phyloP scores from a whole-genome alignment of 2,797 vertebrate species.

The Glossophaga mutica region DNA sequence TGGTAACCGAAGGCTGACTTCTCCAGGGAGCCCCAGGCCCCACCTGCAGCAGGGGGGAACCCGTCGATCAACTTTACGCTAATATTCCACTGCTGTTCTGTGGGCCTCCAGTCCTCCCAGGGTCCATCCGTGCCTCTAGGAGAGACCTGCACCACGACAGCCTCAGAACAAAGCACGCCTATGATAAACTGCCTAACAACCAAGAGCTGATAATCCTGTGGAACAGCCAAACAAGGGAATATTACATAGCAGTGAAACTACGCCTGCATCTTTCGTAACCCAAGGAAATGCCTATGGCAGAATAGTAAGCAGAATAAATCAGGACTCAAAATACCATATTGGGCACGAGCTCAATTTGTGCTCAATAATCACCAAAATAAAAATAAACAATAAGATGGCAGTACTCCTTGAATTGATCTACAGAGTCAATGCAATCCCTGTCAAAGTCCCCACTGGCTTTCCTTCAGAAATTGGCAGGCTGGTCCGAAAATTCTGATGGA shows the following conservation, averaged over 20 bases:
- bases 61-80: not conserved
- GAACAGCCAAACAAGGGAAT: not conserved
- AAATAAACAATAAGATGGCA: not conserved
- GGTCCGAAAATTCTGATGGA: not conserved
- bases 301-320: not conserved
- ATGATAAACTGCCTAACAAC: not conserved
- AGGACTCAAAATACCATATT: not conserved
- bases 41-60: not conserved
- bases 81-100: not conserved
- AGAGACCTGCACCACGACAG: not conserved
- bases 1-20: not conserved
- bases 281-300: not conserved
- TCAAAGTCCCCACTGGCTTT: not conserved
- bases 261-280: not conserved
- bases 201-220: not conserved
- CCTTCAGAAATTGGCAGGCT: not conserved
- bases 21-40: not conserved
- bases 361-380: not conserved
- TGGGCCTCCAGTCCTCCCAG: not conserved
- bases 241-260: not conserved
- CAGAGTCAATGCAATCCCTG: not conserved
- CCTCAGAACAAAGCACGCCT: not conserved
- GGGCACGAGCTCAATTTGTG: conserved; percentile 1
- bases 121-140: not conserved
- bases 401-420: not conserved